phyloP scores from a whole-genome alignment of 1,140 invertebrate genomes.

The Coenobita brevimanus region DNA sequence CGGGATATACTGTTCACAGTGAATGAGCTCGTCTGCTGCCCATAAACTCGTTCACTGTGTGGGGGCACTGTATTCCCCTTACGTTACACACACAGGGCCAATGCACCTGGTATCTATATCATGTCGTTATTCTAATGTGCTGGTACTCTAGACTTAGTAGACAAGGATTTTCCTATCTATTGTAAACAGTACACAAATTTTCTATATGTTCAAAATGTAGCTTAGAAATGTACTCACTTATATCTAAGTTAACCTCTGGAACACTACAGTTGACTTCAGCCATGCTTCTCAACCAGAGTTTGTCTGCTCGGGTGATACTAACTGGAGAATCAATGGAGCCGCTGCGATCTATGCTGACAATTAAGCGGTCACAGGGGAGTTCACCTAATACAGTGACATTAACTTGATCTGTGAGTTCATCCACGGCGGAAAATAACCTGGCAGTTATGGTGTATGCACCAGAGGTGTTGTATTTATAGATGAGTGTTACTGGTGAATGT shows the following conservation, averaged over 20 bases:
- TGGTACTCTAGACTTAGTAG: not conserved
- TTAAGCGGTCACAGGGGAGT: constrained; percentile 43
- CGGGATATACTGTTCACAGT: not conserved
- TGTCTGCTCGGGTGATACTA: constrained; percentile 44
- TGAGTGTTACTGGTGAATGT: constrained; percentile 14
- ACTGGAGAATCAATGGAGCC: constrained; percentile 41
- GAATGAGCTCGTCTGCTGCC: too few species aligned
- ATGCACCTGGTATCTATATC: not conserved
- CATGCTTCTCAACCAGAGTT: constrained; percentile 43
- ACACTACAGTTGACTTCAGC: constrained; percentile 36
- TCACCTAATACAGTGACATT: constrained; percentile 35
- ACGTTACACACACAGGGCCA: not conserved
- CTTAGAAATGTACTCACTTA: constrained; percentile 11
- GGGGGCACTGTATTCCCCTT: not conserved
- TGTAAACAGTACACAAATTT: not conserved
- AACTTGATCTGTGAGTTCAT: not conserved
- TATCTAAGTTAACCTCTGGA: constrained; percentile 23
- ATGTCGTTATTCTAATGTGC: not conserved
- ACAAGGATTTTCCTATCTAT: not conserved
- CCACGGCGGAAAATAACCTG: constrained; percentile 39
- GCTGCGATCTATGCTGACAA: constrained; percentile 24
- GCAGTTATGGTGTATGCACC: not conserved
- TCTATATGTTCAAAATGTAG: not conserved
- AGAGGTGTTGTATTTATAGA: constrained; percentile 7
- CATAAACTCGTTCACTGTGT: too few species aligned